Base-by-base conservation (phyloP, 2,888 invertebrate genomes). In the Liposcelis brunnea region DNA sequence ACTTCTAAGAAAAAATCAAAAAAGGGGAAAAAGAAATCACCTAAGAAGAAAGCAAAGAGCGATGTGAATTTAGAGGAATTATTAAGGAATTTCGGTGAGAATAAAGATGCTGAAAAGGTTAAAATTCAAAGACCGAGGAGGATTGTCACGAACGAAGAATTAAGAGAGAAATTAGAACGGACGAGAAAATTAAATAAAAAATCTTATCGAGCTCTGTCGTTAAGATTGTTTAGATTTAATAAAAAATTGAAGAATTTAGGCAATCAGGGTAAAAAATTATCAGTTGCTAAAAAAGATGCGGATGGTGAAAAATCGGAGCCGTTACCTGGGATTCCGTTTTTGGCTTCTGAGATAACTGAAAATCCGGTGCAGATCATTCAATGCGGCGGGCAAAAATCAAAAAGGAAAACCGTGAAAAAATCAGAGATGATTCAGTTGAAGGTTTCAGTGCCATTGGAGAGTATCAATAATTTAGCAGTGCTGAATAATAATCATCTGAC, bases 391-490 rank as follows among this genome's bases (percentile, higher is more conserved):
- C 12, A 16, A 19, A 40, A 40, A 40, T 16, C 21, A 5, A 35
- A 16, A 35, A 4, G 15, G 14, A 35, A 35, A 16, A 35, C 14
- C 35, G 35, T 35, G 16, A 16, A 35, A 19, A 40, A 40, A 21
- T 6, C 40, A 7, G 6, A 16, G 6, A 16, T 7, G 4, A 6
- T 16, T 4, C 40, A 40, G 19, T 21, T 40, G 19, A 40, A 40
- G 11, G 40, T 40, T 40, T 40, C 40, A 5, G 12, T 40, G 19
- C 40, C 40, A 7, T 19, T 40, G 40, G 40, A 40, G 7, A 12
- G 16, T 7, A 16, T 40, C 6, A 21, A 21, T 40, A 21, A 40
- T 19, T 40, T 40, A 21, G 16, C 40, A 6, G 19, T 40, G 18
- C 19, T 40, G 12, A 40, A 40, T 19, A 40, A 40, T 19, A 40